Percentiles rank a stretch among this genome's conserved stretches.
Conservation (phyloP, 2,113 vertebrate species). For the Campylomormyrus numenius region DNA sequence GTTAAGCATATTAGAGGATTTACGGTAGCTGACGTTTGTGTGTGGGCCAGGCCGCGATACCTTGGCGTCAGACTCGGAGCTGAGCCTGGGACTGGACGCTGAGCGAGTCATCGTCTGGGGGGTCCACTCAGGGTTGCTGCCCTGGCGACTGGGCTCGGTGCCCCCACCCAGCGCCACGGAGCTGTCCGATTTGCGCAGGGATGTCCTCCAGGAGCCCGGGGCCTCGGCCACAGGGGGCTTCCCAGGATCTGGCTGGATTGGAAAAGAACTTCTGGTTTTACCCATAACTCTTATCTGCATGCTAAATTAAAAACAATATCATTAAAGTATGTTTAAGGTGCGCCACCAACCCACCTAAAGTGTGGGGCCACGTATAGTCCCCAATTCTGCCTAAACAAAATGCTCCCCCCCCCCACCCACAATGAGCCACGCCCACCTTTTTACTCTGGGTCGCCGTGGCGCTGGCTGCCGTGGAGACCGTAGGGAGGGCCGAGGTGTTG, state of each 20-base stretch:
- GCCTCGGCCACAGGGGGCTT: slow-evolving; percentile 50
- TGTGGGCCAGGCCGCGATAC: slow-evolving; percentile 30
- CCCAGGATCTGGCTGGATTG: slow-evolving; percentile 41
- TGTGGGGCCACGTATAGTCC: background rate
- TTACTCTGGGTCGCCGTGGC: slow-evolving; percentile 50
- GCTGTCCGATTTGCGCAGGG: slow-evolving; percentile 65
- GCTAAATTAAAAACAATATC: background rate
- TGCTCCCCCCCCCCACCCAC: no score
- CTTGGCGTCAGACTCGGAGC: slow-evolving; percentile 59
- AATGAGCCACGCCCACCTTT: slow-evolving; percentile 45
- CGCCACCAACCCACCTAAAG: background rate
- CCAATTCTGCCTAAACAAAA: background rate
- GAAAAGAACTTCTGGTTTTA: background rate
- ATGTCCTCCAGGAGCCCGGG: slow-evolving; percentile 64
- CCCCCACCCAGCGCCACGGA: slow-evolving; percentile 58
- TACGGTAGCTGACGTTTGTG: background rate
- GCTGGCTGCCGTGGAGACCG: slow-evolving; percentile 49
- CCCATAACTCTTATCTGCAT: background rate
- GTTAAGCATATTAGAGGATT: background rate
- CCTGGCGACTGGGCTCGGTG: background rate
- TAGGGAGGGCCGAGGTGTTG: slow-evolving; percentile 50
- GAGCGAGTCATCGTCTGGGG: slow-evolving; percentile 60
- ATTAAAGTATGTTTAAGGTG: background rate
- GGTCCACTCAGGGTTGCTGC: slow-evolving; percentile 37
- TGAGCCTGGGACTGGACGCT: slow-evolving; percentile 67